phyloP scores from a whole-genome alignment of 1,140 invertebrate species.

The Ips nitidus region DNA sequence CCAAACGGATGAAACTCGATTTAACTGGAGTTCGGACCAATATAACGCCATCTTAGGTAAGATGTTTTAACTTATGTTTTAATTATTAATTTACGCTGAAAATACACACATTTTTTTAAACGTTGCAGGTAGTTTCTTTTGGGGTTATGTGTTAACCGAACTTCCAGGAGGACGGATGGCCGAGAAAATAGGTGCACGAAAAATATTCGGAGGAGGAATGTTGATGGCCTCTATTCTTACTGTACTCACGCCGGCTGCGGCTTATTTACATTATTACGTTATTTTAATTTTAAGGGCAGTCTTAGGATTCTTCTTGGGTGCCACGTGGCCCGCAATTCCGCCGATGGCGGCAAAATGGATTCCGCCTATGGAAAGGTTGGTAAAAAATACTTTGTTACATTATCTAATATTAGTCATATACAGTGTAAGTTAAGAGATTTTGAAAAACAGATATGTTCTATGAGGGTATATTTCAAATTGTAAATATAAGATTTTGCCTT shows the following conservation, averaged over 20 bases:
- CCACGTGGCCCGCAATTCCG: conserved; percentile 88
- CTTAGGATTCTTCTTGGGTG: conserved; percentile 77
- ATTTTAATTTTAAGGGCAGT: conserved; percentile 65
- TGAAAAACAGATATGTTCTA: too few relatives aligned
- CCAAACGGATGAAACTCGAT: conserved; percentile 31
- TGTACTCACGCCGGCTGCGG: conserved; percentile 75
- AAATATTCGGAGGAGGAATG: conserved; percentile 84
- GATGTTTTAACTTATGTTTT: conserved; percentile 1
- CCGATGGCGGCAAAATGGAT: conserved; percentile 90
- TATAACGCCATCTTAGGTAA: conserved; percentile 76
- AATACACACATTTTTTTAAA: too few relatives aligned
- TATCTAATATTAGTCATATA: not conserved
- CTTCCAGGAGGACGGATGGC: conserved; percentile 83
- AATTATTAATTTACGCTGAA: not conserved
- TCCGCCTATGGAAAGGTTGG: conserved; percentile 76
- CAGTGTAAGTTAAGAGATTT: too few relatives aligned
- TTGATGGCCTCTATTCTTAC: conserved; percentile 79
- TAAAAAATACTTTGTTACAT: not conserved
- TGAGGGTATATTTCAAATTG: too few relatives aligned
- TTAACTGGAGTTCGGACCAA: conserved; percentile 50
- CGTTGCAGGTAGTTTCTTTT: conserved; percentile 70
- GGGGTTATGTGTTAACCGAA: conserved; percentile 87
- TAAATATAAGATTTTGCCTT: too few relatives aligned
- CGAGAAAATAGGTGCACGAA: conserved; percentile 78
- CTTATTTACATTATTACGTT: conserved; percentile 62